Conservation (phyloP, 2,113 vertebrate genomes). For the Speoplatyrhinus poulsoni region DNA sequence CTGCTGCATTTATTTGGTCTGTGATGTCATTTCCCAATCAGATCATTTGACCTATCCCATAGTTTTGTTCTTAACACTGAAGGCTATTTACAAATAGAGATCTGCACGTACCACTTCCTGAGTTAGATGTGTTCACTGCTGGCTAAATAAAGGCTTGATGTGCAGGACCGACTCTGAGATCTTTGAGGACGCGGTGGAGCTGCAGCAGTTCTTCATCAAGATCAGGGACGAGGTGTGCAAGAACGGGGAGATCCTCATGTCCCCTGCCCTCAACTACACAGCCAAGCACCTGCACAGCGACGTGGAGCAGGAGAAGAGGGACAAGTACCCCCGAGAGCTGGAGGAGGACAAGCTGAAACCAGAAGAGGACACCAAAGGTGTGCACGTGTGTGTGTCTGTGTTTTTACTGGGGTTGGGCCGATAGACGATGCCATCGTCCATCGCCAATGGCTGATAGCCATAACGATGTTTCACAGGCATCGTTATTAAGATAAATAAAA, state of each 20-base stretch:
- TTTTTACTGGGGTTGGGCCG: too few relatives aligned
- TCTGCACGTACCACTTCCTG: too few relatives aligned
- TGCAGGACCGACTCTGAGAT: slow-evolving; percentile 96
- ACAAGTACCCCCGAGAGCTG: slow-evolving; percentile 95
- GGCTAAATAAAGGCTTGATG: slow-evolving; percentile 6
- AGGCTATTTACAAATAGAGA: too few relatives aligned
- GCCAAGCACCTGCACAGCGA: slow-evolving; percentile 92
- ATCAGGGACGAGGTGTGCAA: slow-evolving; percentile 98
- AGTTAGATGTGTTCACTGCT: too few relatives aligned
- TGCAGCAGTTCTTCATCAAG: slow-evolving; percentile 97
- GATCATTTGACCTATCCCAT: too few relatives aligned
- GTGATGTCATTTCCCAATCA: too few relatives aligned
- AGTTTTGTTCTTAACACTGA: too few relatives aligned
- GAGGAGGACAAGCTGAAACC: slow-evolving; percentile 93
- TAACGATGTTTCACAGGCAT: too few relatives aligned
- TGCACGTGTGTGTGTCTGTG: background rate
- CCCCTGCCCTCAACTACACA: slow-evolving; percentile 91
- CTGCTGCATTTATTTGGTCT: too few relatives aligned
- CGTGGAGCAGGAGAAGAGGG: slow-evolving; percentile 95
- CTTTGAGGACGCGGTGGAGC: slow-evolving; percentile 94
- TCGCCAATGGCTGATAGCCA: too few relatives aligned
- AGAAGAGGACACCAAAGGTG: slow-evolving; percentile 89
- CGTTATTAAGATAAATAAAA: too few relatives aligned
- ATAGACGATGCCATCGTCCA: too few relatives aligned
- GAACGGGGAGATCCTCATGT: slow-evolving; percentile 94